A percentile compares a stretch with the other conserved stretches of the same genome.
phyloP scores from a whole-genome alignment of 2,888 invertebrate genomes.

The Glyphotaelius pellucidus region DNA sequence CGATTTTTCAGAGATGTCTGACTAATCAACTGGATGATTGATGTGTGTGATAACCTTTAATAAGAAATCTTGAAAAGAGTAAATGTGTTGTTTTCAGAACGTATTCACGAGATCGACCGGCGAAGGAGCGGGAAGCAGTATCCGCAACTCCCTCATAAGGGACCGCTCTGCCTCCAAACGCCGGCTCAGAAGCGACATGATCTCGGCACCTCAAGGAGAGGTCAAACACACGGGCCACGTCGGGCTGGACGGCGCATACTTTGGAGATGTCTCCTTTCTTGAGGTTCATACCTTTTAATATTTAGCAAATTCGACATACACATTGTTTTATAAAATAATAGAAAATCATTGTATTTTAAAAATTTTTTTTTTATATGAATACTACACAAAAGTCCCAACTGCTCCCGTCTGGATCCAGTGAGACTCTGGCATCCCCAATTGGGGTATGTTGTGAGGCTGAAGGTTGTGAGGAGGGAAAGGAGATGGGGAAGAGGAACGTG shows the following conservation, averaged over 20 bases:
- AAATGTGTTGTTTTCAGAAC: conserved; percentile 29
- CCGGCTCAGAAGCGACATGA: conserved; percentile 92
- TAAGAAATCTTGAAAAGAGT: not conserved
- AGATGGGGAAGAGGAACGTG: too few species aligned
- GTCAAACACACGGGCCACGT: conserved; percentile 97
- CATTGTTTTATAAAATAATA: too few species aligned
- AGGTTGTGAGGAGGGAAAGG: too few species aligned
- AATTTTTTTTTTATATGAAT: too few species aligned
- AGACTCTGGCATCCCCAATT: too few species aligned
- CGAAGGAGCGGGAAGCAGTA: conserved; percentile 47
- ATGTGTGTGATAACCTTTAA: too few species aligned
- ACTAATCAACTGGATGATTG: too few species aligned
- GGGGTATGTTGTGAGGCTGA: too few species aligned
- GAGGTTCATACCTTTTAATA: conserved; percentile 68
- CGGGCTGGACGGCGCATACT: conserved; percentile 97
- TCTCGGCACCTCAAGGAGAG: conserved; percentile 97
- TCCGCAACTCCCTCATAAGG: conserved; percentile 72
- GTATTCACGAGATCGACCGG: conserved; percentile 38
- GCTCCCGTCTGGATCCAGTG: too few species aligned
- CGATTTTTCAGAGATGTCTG: too few species aligned
- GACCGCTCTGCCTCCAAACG: conserved; percentile 79
- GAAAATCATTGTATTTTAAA: too few species aligned
- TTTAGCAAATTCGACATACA: not conserved
- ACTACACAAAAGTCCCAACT: too few species aligned
- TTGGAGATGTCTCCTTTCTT: conserved; percentile 91